Evolutionary conservation across 2,888 invertebrate genomes (phyloP).

Genomic region (Nomada ruficornis): DNA sequence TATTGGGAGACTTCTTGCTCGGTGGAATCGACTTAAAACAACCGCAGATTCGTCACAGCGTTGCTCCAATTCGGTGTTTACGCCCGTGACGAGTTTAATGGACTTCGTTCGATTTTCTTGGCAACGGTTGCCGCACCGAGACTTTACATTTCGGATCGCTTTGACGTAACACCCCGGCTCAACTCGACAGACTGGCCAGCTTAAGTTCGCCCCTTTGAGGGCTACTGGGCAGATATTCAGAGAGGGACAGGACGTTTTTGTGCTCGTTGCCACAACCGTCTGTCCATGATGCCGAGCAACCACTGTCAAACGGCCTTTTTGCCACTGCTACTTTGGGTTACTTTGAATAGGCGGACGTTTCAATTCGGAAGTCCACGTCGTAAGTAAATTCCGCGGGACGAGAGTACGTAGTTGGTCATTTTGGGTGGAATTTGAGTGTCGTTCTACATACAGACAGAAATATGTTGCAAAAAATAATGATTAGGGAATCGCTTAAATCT

Average conservation of each 20-base stretch:
- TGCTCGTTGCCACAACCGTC: constrained; percentile 1
- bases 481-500: no score
- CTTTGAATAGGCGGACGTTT: constrained; percentile 15
- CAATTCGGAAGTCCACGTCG: neutral
- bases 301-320: constrained; percentile 40
- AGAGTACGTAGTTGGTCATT: neutral
- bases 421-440: neutral
- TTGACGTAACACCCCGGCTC: constrained; percentile 55
- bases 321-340: constrained; percentile 12
- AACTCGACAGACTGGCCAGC: constrained; percentile 37
- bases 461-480: no score
- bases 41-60: constrained; percentile 24
- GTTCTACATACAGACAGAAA: no score
- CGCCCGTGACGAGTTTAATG: neutral
- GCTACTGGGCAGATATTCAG: constrained; percentile 57
- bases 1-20: constrained; percentile 30
- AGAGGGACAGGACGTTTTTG: constrained; percentile 52
- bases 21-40: constrained; percentile 1
- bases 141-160: constrained; percentile 56
- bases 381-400: neutral
- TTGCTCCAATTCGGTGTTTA: neutral
- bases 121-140: neutral
- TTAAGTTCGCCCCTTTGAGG: constrained; percentile 52
- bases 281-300: constrained; percentile 1
- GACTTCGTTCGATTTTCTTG: neutral